Conservation (phyloP, 2,113 vertebrate species). For the Sander vitreus region DNA sequence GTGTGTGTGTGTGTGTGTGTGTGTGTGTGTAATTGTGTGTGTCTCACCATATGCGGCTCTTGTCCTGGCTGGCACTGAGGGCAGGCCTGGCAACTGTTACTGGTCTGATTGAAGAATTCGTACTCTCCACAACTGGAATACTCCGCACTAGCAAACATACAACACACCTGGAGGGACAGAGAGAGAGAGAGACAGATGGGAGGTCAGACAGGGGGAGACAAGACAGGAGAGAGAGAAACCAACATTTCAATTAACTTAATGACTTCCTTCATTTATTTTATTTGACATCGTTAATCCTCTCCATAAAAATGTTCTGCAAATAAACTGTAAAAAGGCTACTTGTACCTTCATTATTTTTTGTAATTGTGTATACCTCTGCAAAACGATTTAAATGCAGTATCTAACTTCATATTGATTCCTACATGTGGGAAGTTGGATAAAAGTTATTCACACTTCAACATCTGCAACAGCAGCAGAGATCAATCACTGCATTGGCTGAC, state of each 20-base stretch:
- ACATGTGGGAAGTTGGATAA: neutral
- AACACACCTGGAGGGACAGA: constrained; percentile 85
- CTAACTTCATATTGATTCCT: neutral
- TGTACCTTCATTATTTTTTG: neutral
- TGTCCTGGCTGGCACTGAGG: constrained; percentile 94
- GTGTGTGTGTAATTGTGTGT: neutral
- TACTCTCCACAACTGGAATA: constrained; percentile 95
- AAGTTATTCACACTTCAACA: neutral
- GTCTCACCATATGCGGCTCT: constrained; percentile 95
- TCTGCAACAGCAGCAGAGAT: constrained; percentile 14
- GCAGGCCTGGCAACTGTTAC: constrained; percentile 92
- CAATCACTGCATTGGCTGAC: neutral
- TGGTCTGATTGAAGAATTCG: constrained; percentile 97
- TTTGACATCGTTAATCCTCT: neutral
- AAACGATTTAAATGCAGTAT: neutral
- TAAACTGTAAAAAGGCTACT: neutral
- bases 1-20: constrained; percentile 2
- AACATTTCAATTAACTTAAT: neutral
- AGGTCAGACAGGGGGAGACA: neutral
- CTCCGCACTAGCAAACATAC: constrained; percentile 88
- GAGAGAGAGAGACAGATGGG: constrained; percentile 2
- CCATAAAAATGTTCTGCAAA: neutral
- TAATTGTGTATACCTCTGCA: neutral
- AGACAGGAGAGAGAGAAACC: neutral
- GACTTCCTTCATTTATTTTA: too few species aligned